Evolutionary conservation across 1,140 invertebrate species (phyloP).

Genomic region (Zaprionus tsacasi): DNA sequence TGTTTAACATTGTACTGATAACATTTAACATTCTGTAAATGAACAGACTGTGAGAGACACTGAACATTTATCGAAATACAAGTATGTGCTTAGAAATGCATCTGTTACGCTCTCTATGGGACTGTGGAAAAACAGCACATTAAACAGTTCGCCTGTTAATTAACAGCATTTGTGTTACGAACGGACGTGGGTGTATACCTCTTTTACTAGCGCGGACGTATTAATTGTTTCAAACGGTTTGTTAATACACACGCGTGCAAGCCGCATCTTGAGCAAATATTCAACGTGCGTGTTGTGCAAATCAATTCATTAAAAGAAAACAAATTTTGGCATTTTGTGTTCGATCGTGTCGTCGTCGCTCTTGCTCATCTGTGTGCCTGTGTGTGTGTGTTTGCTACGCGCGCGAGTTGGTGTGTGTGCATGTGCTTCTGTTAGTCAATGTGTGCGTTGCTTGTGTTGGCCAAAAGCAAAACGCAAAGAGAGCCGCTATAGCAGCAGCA

Average conservation of each 20-base stretch:
- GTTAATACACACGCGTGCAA: constrained; percentile 43
- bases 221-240: constrained; percentile 37
- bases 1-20: neutral
- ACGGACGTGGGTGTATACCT: constrained; percentile 56
- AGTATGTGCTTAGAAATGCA: neutral
- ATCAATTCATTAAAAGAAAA: constrained; percentile 32
- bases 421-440: constrained; percentile 46
- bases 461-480: constrained; percentile 62
- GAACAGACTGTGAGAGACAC: neutral
- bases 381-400: constrained; percentile 43
- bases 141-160: constrained; percentile 31
- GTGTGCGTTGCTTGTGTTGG: constrained; percentile 50
- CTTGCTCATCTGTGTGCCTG: constrained; percentile 32
- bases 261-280: constrained; percentile 43
- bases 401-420: constrained; percentile 44
- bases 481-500: constrained; percentile 57
- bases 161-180: constrained; percentile 57
- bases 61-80: constrained; percentile 36
- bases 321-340: constrained; percentile 37
- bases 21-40: neutral
- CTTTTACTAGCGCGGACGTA: constrained; percentile 51
- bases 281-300: constrained; percentile 37
- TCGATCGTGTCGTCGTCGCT: constrained; percentile 28
- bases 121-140: constrained; percentile 28
- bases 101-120: constrained; percentile 14